Percentiles rank a stretch among this genome's conserved stretches.
phyloP scores from a whole-genome alignment of 2,113 vertebrate species.

The Eudyptes chrysolophus region DNA sequence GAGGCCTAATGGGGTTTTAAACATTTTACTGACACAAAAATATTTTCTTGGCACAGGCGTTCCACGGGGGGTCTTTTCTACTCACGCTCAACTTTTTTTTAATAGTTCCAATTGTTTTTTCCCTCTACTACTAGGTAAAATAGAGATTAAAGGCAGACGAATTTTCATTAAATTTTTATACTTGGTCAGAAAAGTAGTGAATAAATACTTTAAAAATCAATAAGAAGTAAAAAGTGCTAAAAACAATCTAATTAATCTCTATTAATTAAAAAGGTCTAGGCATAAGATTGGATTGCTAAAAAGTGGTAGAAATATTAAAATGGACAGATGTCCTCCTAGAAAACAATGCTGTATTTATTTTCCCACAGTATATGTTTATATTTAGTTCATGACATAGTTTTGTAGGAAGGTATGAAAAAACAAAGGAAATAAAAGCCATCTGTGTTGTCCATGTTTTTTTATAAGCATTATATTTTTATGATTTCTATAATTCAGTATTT shows the following conservation, averaged over 20 bases:
- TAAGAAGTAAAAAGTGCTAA: not conserved
- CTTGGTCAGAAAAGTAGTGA: not conserved
- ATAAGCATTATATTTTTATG: not conserved
- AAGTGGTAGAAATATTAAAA: not conserved
- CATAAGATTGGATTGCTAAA: not conserved
- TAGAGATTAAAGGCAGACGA: not conserved
- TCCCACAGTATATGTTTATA: not conserved
- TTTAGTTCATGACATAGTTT: not conserved
- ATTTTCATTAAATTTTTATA: not conserved
- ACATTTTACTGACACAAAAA: not conserved
- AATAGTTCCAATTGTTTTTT: not conserved
- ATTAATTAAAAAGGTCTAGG: not conserved
- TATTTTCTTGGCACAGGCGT: not conserved
- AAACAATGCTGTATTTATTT: not conserved
- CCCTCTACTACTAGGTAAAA: not conserved
- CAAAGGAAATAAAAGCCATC: not conserved
- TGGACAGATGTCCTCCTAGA: not conserved
- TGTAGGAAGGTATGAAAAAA: not conserved
- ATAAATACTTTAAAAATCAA: not conserved
- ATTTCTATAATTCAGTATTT: not conserved
- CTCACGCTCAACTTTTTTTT: not conserved
- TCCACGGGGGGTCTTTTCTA: not conserved
- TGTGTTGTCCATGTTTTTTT: not conserved
- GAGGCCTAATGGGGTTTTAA: not conserved
- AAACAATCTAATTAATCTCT: not conserved